Conservation (phyloP, 2,113 vertebrate genomes). For the Sinocyclocheilus anshuiensis region DNA sequence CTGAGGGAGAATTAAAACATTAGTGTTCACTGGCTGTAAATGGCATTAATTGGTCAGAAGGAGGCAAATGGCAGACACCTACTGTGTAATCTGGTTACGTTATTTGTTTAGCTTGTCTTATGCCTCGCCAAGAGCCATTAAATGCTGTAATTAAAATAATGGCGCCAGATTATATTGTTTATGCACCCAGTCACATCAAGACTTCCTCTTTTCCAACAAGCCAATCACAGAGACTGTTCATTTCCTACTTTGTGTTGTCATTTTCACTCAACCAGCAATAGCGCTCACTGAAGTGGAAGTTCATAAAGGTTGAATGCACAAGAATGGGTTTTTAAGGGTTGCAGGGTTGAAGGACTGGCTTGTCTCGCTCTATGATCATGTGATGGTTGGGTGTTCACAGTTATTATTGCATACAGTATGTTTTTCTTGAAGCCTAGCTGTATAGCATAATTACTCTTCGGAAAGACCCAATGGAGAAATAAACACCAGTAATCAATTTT, state of each 20-base stretch:
- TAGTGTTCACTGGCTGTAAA: slow-evolving; percentile 37
- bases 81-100: slow-evolving; percentile 57
- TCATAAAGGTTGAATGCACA: slow-evolving; percentile 1
- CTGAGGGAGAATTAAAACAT: slow-evolving; percentile 48
- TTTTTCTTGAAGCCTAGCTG: neutral
- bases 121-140: slow-evolving; percentile 45
- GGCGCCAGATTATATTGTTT: slow-evolving; percentile 45
- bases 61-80: slow-evolving; percentile 41
- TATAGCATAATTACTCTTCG: neutral
- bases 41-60: slow-evolving; percentile 45
- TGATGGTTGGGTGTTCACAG: neutral
- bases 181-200: slow-evolving; percentile 32
- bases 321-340: slow-evolving; percentile 5
- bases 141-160: slow-evolving; percentile 56
- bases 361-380: neutral
- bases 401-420: neutral
- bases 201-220: slow-evolving; percentile 10
- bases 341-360: neutral
- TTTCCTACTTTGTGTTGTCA: neutral
- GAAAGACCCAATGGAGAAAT: neutral
- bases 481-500: neutral
- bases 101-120: slow-evolving; percentile 51
- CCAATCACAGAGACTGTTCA: neutral
- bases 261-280: neutral
- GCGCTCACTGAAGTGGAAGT: neutral